Conservation (phyloP, 2,797 vertebrate species). For the Graptemys geographica region DNA sequence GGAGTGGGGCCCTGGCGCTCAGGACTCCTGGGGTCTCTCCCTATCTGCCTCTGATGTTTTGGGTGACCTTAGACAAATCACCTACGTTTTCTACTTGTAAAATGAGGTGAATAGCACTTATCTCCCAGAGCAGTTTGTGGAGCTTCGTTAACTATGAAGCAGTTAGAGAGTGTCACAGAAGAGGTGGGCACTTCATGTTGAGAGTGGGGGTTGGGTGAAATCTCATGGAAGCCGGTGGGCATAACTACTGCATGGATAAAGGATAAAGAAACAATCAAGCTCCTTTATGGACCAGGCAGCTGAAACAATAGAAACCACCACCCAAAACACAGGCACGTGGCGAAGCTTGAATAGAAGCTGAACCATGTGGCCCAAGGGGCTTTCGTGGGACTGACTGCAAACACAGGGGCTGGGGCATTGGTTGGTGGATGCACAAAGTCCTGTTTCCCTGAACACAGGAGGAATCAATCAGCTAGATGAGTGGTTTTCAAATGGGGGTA, state of each 20-base stretch:
- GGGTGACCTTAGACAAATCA: neutral
- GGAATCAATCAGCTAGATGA: neutral
- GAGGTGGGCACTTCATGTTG: neutral
- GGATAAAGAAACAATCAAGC: neutral
- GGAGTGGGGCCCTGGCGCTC: neutral
- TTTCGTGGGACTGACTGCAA: neutral
- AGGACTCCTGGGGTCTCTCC: neutral
- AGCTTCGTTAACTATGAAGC: neutral
- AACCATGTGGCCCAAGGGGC: neutral
- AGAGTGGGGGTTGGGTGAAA: neutral
- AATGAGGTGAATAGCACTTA: neutral
- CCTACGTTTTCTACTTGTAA: neutral
- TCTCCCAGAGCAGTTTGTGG: neutral
- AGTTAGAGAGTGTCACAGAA: neutral
- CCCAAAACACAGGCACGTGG: too few species aligned
- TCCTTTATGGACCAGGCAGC: neutral
- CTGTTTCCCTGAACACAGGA: too few species aligned
- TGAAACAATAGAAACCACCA: neutral
- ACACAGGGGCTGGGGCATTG: too few species aligned
- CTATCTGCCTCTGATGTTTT: neutral
- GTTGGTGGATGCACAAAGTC: too few species aligned
- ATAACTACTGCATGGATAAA: neutral
- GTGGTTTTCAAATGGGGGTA: too few species aligned
- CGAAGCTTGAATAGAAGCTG: neutral
- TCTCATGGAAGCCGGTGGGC: neutral